A percentile compares a stretch with the other conserved stretches of the same genome.
phyloP scores from a whole-genome alignment of 2,113 vertebrate genomes.

The Verasper variegatus region DNA sequence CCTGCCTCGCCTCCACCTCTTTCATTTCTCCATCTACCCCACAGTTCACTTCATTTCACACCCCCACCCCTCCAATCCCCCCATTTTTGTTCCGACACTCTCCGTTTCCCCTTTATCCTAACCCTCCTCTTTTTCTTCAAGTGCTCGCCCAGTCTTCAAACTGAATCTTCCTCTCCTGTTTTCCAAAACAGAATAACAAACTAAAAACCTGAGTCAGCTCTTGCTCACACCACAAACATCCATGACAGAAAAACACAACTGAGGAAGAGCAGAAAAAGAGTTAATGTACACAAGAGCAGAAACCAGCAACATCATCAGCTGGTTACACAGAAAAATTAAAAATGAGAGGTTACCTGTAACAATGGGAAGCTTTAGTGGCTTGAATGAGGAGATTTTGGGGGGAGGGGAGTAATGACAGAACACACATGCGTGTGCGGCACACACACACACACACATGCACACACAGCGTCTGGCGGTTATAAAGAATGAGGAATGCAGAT shows the following conservation, averaged over 20 bases:
- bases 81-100: constrained; percentile 36
- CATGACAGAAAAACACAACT: constrained; percentile 2
- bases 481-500: constrained; percentile 67
- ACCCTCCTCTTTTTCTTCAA: constrained; percentile 1
- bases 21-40: constrained; percentile 36
- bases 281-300: constrained; percentile 35
- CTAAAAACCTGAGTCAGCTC: constrained; percentile 33
- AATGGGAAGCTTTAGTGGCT: constrained; percentile 44
- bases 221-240: constrained; percentile 30
- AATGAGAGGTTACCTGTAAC: constrained; percentile 31
- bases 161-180: constrained; percentile 24
- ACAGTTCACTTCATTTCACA: constrained; percentile 18
- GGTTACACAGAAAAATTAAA: constrained; percentile 7
- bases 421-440: background rate
- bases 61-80: background rate
- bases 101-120: background rate
- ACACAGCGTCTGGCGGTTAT: constrained; percentile 51
- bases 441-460: constrained; percentile 38
- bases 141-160: background rate
- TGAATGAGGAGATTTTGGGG: constrained; percentile 30
- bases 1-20: constrained; percentile 29
- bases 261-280: constrained; percentile 13
- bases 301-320: constrained; percentile 13
- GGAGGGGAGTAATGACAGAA: constrained; percentile 21
- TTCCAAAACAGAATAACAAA: constrained; percentile 35